A percentile compares a stretch with the other conserved stretches of the same genome.
phyloP scores from a whole-genome alignment of 2,888 invertebrate genomes.

The Lordiphosa andalusiaca region DNA sequence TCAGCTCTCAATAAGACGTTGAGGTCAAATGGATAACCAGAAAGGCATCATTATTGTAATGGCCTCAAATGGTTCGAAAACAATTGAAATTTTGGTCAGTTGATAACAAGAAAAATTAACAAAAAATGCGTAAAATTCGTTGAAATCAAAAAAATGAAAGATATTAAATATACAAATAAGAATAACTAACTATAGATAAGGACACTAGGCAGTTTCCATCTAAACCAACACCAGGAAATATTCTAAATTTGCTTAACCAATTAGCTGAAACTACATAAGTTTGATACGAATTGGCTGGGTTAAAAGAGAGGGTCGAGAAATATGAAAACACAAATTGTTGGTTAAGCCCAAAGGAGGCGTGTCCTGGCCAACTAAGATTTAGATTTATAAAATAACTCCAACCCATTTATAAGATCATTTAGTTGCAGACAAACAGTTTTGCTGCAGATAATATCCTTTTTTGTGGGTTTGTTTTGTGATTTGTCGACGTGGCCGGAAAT shows the following conservation, averaged over 20 bases:
- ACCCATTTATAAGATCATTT: background rate
- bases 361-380: conserved; percentile 21
- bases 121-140: no score
- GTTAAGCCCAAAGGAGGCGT: conserved; percentile 16
- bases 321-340: no score
- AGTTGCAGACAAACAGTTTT: conserved; percentile 50
- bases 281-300: conserved; percentile 17
- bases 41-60: conserved; percentile 43
- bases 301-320: background rate
- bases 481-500: conserved; percentile 73
- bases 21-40: conserved; percentile 76
- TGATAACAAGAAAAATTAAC: no score
- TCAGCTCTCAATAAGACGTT: conserved; percentile 81
- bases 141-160: no score
- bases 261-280: conserved; percentile 44
- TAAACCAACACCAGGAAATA: conserved; percentile 53
- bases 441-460: conserved; percentile 70
- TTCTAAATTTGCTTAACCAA: conserved; percentile 39
- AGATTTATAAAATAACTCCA: conserved; percentile 33
- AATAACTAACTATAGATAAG: no score
- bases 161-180: no score
- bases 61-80: no score
- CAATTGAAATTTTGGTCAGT: no score
- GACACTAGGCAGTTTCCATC: conserved; percentile 1
- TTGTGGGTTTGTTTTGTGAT: conserved; percentile 57